Base-by-base conservation (phyloP, 2,888 invertebrate genomes). In the Incurvaria masculella region DNA sequence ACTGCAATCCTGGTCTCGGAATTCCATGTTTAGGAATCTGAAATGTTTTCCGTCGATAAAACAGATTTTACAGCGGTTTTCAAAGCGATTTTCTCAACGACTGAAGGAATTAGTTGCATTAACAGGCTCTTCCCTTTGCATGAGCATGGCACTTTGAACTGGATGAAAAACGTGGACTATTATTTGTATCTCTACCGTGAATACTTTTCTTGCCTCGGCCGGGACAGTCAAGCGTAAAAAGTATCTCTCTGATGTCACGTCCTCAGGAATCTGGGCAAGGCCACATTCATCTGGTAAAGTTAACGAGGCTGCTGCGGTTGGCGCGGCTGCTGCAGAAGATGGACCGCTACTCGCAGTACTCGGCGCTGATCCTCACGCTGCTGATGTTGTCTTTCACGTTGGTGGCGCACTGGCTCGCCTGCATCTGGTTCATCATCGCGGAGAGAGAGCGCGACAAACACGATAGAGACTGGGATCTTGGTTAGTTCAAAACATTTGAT, bases 341-440 rank as follows among this genome's bases (percentile, higher is more conserved):
- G 86, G 97, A 97, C 75, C 85, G 96, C 62, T 97, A 96, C 73
- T 94, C 94, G 10, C 96, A 97, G 72, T 96, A 97, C 75, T 94
- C 94, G 54, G 94, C 94, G 48, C 88, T 97, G 73, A 95, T 97
- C 61, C 81, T 97, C 55, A 94, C 95, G 11, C 82, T 97, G 52
- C 81, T 97, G 60, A 96, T 97, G 95, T 82, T 95, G 49, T 93
- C 91, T 59, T 97, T 97, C 75, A 91, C 94, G 41, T 79, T 97
- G 58, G 88, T 95, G 46, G 96, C 97, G 2, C 97, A 97, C 70
- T 97, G 97, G 97, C 80, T 97, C 53, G 97, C 97, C 14, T 97
- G 97, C 70, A 87, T 97, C 59, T 97, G 97, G 97, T 97, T 91
- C 73, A 92, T 94, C 58, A 94, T 97, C 59, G 97, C 96, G 8